These are phyloP conservation scores for Gallirallus australis DNA, from an alignment of 2,797 vertebrate species.

Conservation along the genomic window DNA sequence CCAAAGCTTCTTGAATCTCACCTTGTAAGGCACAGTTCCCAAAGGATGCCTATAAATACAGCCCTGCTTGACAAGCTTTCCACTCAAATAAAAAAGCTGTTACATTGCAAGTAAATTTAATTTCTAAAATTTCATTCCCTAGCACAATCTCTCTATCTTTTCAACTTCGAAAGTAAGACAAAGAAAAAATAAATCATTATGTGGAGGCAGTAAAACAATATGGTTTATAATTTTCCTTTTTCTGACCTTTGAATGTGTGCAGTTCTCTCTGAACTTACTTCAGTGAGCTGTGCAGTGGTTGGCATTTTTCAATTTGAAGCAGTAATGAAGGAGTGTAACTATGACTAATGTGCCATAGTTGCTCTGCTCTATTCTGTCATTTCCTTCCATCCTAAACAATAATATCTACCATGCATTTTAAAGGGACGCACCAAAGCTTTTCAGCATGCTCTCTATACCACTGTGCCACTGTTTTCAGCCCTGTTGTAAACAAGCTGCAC, in stretches of 20 bases:
- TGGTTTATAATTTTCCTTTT: constrained; percentile 69
- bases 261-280: constrained; percentile 62
- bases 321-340: constrained; percentile 68
- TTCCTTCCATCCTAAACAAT: constrained; percentile 22
- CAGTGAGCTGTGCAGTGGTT: constrained; percentile 37
- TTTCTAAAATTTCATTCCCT: constrained; percentile 55
- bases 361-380: constrained; percentile 34
- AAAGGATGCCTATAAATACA: constrained; percentile 56
- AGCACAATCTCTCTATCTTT: constrained; percentile 31
- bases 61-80: constrained; percentile 43
- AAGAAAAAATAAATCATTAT: constrained; percentile 47
- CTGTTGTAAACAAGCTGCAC: neutral
- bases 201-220: constrained; percentile 62
- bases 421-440: neutral
- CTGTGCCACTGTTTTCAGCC: neutral
- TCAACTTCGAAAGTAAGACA: constrained; percentile 24
- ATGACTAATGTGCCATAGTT: constrained; percentile 52
- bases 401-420: neutral
- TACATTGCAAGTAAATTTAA: constrained; percentile 55
- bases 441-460: neutral
- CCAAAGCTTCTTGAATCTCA: constrained; percentile 51
- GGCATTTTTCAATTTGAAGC: constrained; percentile 71
- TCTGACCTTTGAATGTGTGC: constrained; percentile 65
- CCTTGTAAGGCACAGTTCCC: constrained; percentile 34
- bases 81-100: constrained; percentile 49